Evolutionary conservation across 2,113 vertebrate species (phyloP), one percentile per base, ranked within the genome.

Genomic region (Myotis lucifugus): DNA sequence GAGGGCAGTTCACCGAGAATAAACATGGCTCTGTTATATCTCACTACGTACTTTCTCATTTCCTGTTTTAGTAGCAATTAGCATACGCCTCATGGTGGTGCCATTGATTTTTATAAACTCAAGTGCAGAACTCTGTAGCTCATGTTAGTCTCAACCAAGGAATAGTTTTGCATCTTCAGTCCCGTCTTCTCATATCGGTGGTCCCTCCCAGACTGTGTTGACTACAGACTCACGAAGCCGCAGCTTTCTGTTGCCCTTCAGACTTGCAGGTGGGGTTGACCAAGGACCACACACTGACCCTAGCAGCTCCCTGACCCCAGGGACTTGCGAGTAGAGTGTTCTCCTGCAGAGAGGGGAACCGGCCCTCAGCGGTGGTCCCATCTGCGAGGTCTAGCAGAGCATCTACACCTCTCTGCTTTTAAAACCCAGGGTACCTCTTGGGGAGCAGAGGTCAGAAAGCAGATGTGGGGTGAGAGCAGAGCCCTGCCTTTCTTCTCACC

Each of bases 181-280:
- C 18, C 56, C 0, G 0, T 52, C 17, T 0, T 67, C 42, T 52
- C 9, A 2, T 56, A 23, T 17, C 2, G 0, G 34, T 25, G 64
- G 23, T 42, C 50, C 42, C 66, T 46, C 61, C 69, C 32, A 52
- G 25, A 18, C 70, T 15, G 0, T 19, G 29, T 3, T 27, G 86
- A 56, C 34, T 50, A 4, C 42, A 90, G 74, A 42, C 10, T 18
- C 12, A 61, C 10, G 59, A 76, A 83, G 40, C 52, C 40, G 29
- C 66, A 52, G 46, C 46, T 72, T 77, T 77, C 77, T 85, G 73
- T 25, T 61, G 40, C 89, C 46, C 10, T 85, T 15, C 85, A 34
- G 29, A 52, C 54, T 32, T 50, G 27, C 34, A n/a, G 46, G 61
- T 13, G 21, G 56, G 40, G n/a, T 29, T 29, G 67, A 69, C 69